These are phyloP conservation scores for Aegotheles bennettii DNA, from an alignment of 2,113 vertebrate species.

Conservation along the genomic window DNA sequence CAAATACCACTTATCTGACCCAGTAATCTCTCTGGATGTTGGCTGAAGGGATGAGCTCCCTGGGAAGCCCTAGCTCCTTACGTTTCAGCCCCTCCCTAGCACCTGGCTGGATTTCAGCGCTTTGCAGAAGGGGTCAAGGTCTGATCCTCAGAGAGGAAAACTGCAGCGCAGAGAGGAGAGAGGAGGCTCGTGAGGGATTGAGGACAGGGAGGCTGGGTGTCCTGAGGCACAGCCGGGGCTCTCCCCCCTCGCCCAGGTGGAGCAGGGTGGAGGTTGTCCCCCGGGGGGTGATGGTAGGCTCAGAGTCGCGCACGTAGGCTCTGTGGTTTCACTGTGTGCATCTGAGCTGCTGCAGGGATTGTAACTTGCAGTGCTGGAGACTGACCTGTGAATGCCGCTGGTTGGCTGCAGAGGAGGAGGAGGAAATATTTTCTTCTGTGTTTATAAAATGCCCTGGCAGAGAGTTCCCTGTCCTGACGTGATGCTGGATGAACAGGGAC, in stretches of 20 bases:
- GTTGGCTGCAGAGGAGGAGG: not conserved
- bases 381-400: conserved; percentile 34
- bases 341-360: not conserved
- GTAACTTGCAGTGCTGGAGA: not conserved
- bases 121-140: not conserved
- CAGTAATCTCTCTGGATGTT: not conserved
- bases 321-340: not conserved
- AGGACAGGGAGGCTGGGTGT: not conserved
- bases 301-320: not conserved
- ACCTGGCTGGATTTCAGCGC: not conserved
- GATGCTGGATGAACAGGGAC: conserved; percentile 18
- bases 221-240: not conserved
- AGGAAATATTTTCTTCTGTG: conserved; percentile 23
- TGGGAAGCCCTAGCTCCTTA: not conserved
- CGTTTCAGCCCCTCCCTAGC: not conserved
- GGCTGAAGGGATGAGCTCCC: conserved; percentile 1
- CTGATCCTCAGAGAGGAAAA: not conserved
- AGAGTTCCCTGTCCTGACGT: not conserved
- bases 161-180: not conserved
- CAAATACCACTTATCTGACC: conserved; percentile 18
- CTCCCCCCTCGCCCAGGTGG: not conserved
- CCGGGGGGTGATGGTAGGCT: not conserved
- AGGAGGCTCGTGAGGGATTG: not conserved
- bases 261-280: not conserved
- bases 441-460: conserved; percentile 35